Base-by-base conservation (phyloP, 2,113 vertebrate genomes). In the Podocnemis expansa region DNA sequence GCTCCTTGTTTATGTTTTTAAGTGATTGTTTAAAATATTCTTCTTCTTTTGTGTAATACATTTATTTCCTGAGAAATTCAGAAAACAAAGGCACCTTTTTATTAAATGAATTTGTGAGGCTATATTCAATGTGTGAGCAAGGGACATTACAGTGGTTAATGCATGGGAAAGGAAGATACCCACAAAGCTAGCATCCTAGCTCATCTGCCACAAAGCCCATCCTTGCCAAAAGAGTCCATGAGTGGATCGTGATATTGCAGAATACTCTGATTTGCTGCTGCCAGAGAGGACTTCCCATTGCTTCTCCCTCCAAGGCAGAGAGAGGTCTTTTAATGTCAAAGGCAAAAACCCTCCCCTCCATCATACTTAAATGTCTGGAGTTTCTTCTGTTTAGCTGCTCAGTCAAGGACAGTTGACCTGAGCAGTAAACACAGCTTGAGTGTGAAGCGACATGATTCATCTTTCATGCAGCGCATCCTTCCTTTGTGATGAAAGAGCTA, bases 401-500 rank as follows among this genome's bases (percentile, higher is more conserved):
- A 29, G 5, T 94, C 81, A 34, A 8, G 45, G n/a, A n/a, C n/a
- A n/a, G 56, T 55, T 87, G 88, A 73, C 87, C 54, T 7, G 0
- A 94, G 76, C 85, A 56, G 78, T 19, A 84, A 67, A 80, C 3
- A 89, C 81, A 86, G 86, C 93, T 92, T 84, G 82, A 93, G 67
- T 91, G 88, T 90, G 88, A 96, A 95, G 89, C 89, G 87, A 84
- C 91, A 2, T 54, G 85, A 95, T 87, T 95, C 81, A 87, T 93
- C 85, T 92, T 94, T 93, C 87, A 38, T 84, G 92, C 55, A 96
- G 94, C 49, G 60, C 75, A 89, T 89, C 73, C 84, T 80, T 93
- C 95, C 79, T 52, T 94, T 94, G n/a, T 89, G 91, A 85, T 90
- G 88, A 94, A 92, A 94, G 80, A 92, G 91, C 91, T 92, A 17